These are phyloP conservation scores for Athetis lepigone DNA, from an alignment of 2,888 invertebrate genomes.

Conservation along the genomic window DNA sequence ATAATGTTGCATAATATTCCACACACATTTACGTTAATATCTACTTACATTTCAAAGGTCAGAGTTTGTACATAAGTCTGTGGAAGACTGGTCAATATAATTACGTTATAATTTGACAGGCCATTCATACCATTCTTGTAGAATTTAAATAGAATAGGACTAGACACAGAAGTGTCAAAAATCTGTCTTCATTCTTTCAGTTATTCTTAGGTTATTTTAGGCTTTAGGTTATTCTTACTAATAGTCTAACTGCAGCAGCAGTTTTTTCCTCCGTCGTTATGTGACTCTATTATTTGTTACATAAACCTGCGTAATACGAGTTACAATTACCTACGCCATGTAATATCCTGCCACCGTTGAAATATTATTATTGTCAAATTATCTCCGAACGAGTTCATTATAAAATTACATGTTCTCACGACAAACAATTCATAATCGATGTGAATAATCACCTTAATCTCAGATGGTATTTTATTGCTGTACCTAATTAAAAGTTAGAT, in stretches of 20 bases:
- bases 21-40: conserved; percentile 32
- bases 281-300: conserved; percentile 2
- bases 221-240: not conserved
- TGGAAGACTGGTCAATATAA: conserved; percentile 23
- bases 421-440: conserved; percentile 33
- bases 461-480: conserved; percentile 8
- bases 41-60: conserved; percentile 20
- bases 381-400: conserved; percentile 8
- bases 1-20: conserved; percentile 34
- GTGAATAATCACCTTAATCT: conserved; percentile 18
- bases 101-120: conserved; percentile 19
- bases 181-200: too few relatives aligned
- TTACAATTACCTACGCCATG: not conserved
- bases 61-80: conserved; percentile 30
- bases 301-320: conserved; percentile 2
- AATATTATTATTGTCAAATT: conserved; percentile 9
- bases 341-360: not conserved
- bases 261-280: not conserved
- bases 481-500: conserved; percentile 7
- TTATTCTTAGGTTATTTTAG: too few relatives aligned
- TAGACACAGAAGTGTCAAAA: too few relatives aligned
- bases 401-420: conserved; percentile 21
- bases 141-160: too few relatives aligned
- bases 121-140: conserved; percentile 15
- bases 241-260: not conserved